Evolutionary conservation across 2,797 vertebrate genomes (phyloP).

Genomic region (Limosa lapponica): DNA sequence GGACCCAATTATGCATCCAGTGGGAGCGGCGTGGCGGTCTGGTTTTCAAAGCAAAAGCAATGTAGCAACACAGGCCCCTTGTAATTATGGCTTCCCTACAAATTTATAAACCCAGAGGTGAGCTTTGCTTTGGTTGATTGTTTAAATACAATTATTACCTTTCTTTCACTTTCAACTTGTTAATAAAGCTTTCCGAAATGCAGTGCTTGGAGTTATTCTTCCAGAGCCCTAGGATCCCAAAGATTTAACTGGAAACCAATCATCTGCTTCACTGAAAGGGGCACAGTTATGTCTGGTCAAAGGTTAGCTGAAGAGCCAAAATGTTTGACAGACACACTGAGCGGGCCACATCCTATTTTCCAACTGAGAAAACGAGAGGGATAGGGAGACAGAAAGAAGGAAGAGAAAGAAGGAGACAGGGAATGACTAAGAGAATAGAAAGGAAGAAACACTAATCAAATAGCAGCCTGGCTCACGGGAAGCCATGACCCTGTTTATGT

Average conservation of each 20-base stretch:
- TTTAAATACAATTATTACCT: slow-evolving; percentile 82
- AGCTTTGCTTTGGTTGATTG: slow-evolving; percentile 77
- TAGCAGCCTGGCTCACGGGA: background rate
- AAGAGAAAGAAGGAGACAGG: background rate
- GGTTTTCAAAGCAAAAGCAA: slow-evolving; percentile 80
- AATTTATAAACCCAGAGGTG: slow-evolving; percentile 80
- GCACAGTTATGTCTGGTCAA: background rate
- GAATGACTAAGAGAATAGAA: background rate
- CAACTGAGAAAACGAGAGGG: background rate
- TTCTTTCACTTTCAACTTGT: slow-evolving; percentile 75
- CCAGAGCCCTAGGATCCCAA: background rate
- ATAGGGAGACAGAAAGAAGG: background rate
- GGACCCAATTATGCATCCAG: slow-evolving; percentile 80
- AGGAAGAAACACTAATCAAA: background rate
- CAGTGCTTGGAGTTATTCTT: slow-evolving; percentile 42
- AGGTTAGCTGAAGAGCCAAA: slow-evolving; percentile 46
- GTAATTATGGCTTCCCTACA: slow-evolving; percentile 75
- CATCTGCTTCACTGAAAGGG: slow-evolving; percentile 32
- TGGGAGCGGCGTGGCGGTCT: slow-evolving; percentile 64
- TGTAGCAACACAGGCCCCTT: slow-evolving; percentile 68
- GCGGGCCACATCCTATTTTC: slow-evolving; percentile 16
- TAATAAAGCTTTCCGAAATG: slow-evolving; percentile 71
- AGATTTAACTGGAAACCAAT: slow-evolving; percentile 47
- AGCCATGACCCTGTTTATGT: background rate
- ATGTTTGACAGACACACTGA: slow-evolving; percentile 32